These are phyloP conservation scores for Anguilla megastoma DNA, from an alignment of 2,797 vertebrate genomes.

Conservation along the genomic window DNA sequence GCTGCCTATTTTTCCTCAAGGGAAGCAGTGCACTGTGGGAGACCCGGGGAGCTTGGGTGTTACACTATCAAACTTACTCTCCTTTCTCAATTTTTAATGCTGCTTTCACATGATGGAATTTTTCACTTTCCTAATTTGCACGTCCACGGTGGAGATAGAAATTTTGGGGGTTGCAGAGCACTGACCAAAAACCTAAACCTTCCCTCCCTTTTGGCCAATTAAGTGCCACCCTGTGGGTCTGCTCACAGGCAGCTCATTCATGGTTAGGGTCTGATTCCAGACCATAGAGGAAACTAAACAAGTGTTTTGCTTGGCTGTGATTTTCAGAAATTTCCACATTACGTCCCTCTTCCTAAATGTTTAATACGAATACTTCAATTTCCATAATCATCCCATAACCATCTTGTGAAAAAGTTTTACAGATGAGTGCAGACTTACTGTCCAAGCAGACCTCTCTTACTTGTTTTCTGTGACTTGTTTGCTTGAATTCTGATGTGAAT, in stretches of 20 bases:
- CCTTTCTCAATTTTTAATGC: not conserved
- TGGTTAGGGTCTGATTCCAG: not conserved
- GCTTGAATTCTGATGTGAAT: not conserved
- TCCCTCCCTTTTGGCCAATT: not conserved
- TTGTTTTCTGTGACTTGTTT: not conserved
- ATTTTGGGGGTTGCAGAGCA: not conserved
- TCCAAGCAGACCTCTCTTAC: not conserved
- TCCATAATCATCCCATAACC: not conserved
- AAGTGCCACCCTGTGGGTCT: not conserved
- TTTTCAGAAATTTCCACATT: not conserved
- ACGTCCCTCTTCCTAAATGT: not conserved
- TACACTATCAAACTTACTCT: not conserved
- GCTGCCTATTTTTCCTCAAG: not conserved
- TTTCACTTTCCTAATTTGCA: not conserved
- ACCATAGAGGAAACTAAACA: not conserved
- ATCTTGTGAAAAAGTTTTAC: not conserved
- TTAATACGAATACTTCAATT: not conserved
- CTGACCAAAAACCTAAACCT: not conserved
- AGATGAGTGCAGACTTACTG: not conserved
- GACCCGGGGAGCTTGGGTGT: not conserved
- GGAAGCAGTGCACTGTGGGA: not conserved
- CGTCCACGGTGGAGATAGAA: not conserved
- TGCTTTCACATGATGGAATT: not conserved
- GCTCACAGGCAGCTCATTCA: not conserved
- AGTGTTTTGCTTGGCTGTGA: not conserved